A percentile compares a stretch with the other conserved stretches of the same genome.
Conservation (phyloP, 2,888 invertebrate species). For the Schrankia costaestrigalis region DNA sequence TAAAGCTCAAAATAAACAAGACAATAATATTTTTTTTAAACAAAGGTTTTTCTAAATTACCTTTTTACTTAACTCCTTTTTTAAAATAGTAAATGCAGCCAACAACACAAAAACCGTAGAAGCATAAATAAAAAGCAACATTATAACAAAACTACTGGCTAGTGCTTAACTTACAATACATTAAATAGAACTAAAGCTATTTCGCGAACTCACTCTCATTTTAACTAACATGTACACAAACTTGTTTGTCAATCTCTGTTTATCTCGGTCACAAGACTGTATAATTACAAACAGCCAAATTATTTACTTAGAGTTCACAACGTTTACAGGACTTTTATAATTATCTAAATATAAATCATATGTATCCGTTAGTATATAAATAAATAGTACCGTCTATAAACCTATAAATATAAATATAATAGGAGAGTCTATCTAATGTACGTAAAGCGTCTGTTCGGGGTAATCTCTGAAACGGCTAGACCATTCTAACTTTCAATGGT, state of each 20-base stretch:
- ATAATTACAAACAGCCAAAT: too few relatives aligned
- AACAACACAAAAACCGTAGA: constrained; percentile 35
- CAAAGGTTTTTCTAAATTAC: constrained; percentile 26
- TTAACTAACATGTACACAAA: constrained; percentile 11
- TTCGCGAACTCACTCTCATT: constrained; percentile 13
- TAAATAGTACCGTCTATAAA: too few relatives aligned
- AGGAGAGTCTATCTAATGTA: too few relatives aligned
- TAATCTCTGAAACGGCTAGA: too few relatives aligned
- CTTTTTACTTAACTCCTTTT: constrained; percentile 47
- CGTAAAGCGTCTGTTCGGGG: too few relatives aligned
- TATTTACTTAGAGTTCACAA: too few relatives aligned
- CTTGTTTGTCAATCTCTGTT: constrained; percentile 27
- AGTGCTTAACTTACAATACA: constrained; percentile 28
- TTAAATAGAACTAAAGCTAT: constrained; percentile 32
- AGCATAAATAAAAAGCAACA: constrained; percentile 54
- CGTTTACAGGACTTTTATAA: too few relatives aligned
- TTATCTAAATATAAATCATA: too few relatives aligned
- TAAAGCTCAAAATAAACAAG: background rate
- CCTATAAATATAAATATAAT: too few relatives aligned
- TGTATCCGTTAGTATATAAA: too few relatives aligned
- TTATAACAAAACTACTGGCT: constrained; percentile 23
- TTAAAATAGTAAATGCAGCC: constrained; percentile 27
- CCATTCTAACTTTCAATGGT: too few relatives aligned
- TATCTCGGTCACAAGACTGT: constrained; percentile 45
- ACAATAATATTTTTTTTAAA: background rate